Conservation (phyloP, 64 coral and sea anemone species). For the Orbicella faveolata region DNA sequence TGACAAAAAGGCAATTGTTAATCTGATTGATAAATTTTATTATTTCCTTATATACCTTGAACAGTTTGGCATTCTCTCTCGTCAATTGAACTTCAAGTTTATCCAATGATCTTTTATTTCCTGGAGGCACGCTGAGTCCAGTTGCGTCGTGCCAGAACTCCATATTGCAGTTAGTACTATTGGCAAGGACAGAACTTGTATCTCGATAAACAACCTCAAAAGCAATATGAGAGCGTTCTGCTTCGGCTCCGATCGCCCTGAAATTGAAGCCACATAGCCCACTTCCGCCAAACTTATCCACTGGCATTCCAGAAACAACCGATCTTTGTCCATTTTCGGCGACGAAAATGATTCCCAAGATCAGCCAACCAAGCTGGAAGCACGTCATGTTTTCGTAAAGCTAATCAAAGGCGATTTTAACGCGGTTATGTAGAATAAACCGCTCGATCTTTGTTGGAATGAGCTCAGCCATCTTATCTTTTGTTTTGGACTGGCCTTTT, state of each 20-base stretch:
- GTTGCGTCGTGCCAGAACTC: not conserved
- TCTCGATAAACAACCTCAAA: constrained; percentile 3
- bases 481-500: not conserved
- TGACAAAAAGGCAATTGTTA: not conserved
- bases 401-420: not conserved
- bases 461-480: not conserved
- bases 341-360: not conserved
- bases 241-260: not conserved
- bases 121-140: not conserved
- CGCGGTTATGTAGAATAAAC: not conserved
- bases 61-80: not conserved
- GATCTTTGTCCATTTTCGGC: not conserved
- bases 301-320: constrained; percentile 28
- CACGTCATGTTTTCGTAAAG: not conserved
- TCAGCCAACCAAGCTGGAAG: not conserved
- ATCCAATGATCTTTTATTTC: not conserved
- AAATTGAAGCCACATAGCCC: not conserved
- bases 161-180: not conserved
- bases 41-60: not conserved
- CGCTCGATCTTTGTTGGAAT: not conserved
- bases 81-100: not conserved
- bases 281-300: constrained; percentile 21
- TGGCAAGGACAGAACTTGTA: not conserved
- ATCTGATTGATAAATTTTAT: not conserved
- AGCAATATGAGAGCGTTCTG: not conserved